Percentiles rank a stretch among this genome's conserved stretches.
Evolutionary conservation across 2,797 vertebrate genomes (phyloP).

Genomic region (Lagocephalus sceleratus): DNA sequence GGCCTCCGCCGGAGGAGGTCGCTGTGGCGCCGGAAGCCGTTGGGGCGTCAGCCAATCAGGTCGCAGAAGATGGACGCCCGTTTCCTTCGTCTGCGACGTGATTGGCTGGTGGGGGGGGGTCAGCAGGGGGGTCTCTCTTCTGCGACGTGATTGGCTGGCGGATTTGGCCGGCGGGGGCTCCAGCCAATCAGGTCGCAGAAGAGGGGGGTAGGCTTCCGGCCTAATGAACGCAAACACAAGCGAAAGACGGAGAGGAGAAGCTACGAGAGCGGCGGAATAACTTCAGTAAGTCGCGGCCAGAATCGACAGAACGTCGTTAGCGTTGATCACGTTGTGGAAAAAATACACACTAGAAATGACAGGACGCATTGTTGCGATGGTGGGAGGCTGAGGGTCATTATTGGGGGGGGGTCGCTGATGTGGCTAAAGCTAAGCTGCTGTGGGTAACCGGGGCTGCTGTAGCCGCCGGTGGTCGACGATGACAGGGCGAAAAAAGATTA

Average conservation of each 20-base stretch:
- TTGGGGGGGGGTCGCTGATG: conserved; percentile 20
- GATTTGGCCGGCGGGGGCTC: not conserved
- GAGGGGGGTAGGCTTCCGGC: conserved; percentile 41
- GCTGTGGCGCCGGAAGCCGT: not conserved
- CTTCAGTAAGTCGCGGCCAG: fast-evolving
- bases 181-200: conserved; percentile 60
- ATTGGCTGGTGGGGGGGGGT: too few species aligned
- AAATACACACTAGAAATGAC: too few species aligned
- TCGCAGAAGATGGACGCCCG: conserved; percentile 8
- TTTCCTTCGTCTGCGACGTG: too few species aligned
- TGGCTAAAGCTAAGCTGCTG: conserved; percentile 50
- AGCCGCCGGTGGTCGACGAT: not conserved
- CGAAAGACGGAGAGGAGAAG: conserved; percentile 62
- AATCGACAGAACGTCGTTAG: conserved; percentile 23
- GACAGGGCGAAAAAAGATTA: not conserved
- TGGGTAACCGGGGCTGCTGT: not conserved
- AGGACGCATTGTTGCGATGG: not conserved
- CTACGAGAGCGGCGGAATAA: not conserved
- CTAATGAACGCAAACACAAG: conserved; percentile 45
- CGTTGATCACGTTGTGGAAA: not conserved
- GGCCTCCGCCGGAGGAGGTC: not conserved
- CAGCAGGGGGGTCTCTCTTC: conserved; percentile 17
- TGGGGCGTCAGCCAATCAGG: conserved; percentile 56
- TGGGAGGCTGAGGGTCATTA: conserved; percentile 31
- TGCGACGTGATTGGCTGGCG: not conserved